Conservation (phyloP, 2,113 vertebrate species). For the Nannospalax galili region DNA sequence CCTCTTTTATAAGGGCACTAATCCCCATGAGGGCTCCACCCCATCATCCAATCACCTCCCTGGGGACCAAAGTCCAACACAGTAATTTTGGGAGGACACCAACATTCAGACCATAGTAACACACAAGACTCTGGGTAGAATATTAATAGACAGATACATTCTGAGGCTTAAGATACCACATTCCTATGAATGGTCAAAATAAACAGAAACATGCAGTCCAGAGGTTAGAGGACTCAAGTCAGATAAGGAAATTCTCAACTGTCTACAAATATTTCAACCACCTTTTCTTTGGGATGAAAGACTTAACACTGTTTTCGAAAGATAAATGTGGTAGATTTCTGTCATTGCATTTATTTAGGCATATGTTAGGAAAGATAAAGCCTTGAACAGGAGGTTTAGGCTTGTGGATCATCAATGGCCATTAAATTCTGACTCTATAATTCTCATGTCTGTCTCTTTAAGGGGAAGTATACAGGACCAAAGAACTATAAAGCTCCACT, state of each 20-base stretch:
- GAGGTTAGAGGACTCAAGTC: background rate
- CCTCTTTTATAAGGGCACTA: background rate
- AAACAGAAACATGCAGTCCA: background rate
- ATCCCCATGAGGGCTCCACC: background rate
- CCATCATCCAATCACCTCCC: background rate
- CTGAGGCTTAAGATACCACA: background rate
- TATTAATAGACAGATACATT: background rate
- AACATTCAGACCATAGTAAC: background rate
- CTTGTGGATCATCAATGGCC: background rate
- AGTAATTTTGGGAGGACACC: background rate
- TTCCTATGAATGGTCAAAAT: background rate
- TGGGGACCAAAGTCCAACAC: background rate
- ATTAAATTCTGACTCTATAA: background rate
- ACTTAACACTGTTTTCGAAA: slow-evolving; percentile 36
- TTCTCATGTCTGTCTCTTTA: background rate
- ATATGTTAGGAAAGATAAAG: background rate
- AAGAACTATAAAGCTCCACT: background rate
- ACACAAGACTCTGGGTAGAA: background rate
- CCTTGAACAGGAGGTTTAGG: background rate
- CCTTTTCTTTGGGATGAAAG: background rate
- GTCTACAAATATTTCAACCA: background rate
- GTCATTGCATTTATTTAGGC: background rate
- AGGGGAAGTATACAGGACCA: background rate
- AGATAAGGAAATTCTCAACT: background rate
- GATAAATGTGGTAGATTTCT: background rate